Percentiles rank a stretch among this genome's conserved stretches.
Evolutionary conservation across 2,797 vertebrate species (phyloP).

Genomic region (Fringilla coelebs): DNA sequence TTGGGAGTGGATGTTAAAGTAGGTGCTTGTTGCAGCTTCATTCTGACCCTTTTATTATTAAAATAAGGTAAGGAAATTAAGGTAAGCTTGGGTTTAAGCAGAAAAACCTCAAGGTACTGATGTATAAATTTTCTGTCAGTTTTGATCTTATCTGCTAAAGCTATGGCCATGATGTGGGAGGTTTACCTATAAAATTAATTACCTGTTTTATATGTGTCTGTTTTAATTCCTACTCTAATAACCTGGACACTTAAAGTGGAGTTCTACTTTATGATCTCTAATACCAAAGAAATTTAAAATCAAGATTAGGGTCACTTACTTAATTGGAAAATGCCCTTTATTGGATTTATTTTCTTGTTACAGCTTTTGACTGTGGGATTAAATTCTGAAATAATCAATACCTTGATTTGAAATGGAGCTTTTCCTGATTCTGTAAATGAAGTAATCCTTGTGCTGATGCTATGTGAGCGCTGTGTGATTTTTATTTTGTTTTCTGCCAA

Average conservation of each 20-base stretch:
- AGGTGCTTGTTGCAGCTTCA: not conserved
- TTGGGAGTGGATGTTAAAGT: not conserved
- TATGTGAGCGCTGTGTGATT: not conserved
- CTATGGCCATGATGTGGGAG: not conserved
- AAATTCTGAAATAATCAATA: conserved; percentile 1
- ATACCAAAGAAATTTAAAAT: conserved; percentile 23
- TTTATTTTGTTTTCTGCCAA: not conserved
- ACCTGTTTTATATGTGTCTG: not conserved
- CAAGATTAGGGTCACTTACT: not conserved
- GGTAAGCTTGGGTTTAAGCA: not conserved
- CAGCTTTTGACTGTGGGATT: not conserved
- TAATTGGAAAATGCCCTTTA: not conserved
- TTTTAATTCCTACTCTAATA: not conserved
- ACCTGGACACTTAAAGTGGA: not conserved
- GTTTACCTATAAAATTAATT: not conserved
- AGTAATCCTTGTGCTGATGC: not conserved
- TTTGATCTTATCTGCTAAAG: not conserved
- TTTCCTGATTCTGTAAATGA: not conserved
- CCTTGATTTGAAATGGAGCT: not conserved
- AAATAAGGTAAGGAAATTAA: not conserved
- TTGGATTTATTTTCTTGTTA: not conserved
- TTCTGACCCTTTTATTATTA: not conserved
- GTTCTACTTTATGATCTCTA: not conserved
- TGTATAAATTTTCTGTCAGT: not conserved
- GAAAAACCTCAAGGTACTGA: not conserved